Conservation (phyloP, 2,113 vertebrate genomes). For the Syngnathus scovelli region DNA sequence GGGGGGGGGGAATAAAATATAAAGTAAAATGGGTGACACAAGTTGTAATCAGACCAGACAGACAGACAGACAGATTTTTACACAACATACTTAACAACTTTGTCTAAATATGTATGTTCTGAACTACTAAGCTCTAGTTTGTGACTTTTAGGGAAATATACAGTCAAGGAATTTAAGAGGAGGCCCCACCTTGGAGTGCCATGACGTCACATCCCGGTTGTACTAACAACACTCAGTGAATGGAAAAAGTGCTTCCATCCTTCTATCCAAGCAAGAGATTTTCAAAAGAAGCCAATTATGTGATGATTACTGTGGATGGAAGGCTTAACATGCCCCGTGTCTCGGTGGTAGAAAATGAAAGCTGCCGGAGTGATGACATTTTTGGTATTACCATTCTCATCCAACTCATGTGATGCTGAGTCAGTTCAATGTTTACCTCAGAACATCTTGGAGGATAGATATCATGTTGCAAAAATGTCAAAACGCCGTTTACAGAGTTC, state of each 20-base stretch:
- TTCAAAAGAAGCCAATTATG: neutral
- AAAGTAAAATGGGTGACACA: no score
- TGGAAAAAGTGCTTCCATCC: conserved; percentile 54
- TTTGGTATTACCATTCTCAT: no score
- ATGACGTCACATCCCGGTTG: conserved; percentile 41
- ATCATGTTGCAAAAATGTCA: neutral
- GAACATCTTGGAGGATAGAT: neutral
- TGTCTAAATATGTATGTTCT: neutral
- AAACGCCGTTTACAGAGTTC: neutral
- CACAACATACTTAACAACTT: neutral
- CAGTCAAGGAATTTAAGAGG: conserved; percentile 44
- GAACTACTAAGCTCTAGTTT: conserved; percentile 2
- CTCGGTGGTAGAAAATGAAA: neutral
- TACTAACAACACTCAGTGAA: conserved; percentile 42
- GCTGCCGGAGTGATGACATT: neutral
- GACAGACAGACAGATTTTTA: neutral
- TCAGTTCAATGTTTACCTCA: neutral
- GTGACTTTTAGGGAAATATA: conserved; percentile 34
- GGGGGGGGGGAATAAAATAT: no score
- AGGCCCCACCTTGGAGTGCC: conserved; percentile 39
- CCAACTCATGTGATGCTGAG: neutral
- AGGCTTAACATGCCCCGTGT: neutral
- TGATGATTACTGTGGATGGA: neutral
- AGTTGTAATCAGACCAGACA: no score
- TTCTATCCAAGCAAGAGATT: conserved; percentile 3